Evolutionary conservation across 2,113 vertebrate species (phyloP), one percentile per base, ranked within the genome.

Genomic region (Clarias macrocephalus): DNA sequence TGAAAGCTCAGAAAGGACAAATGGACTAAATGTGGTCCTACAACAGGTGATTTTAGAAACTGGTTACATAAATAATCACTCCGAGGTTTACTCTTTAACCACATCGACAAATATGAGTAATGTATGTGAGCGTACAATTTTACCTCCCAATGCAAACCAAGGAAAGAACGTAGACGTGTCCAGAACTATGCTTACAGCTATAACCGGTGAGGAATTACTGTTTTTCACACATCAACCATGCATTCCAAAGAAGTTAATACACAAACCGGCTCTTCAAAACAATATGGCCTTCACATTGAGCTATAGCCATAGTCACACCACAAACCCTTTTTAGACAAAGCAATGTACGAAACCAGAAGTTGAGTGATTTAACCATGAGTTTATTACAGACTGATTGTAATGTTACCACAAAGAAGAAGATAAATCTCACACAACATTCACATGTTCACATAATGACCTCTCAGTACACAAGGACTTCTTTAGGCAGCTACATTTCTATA

Each of bases 271-370:
- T 54, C 62, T 70, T 30, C 3, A 54, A 54, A 54, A 66, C 23
- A 8, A 52, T 19, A 66, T 83, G 33, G 82, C 42, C 82, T 56
- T 83, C 63, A 68, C 42, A 12, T 30, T 57, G 63, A 83, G 16
- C 48, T 70, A 21, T 12, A 83, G 48, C 16, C 82, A 21, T 82
- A 30, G 66, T 65, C 23, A 19, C 52, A 56, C n/a, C 1, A 13
- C 42, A 18, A 18, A 66, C 42, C 62, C 25, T 54, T 70, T 68
- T 56, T 54, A 83, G 81, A 68, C 81, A 83, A 83, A 83, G 56
- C 82, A 83, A 8, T 19, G 23, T 48, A 70, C 62, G 5, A 81
- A 81, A 62, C 25, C 57, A 42, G 3, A 16, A 59, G 30, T 23
- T 37, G 1, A 80, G 57, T 54, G 12, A 28, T 59, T 30, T 21